These are phyloP conservation scores for Ceratina australensis DNA, from an alignment of 1,140 invertebrate genomes.

Conservation along the genomic window DNA sequence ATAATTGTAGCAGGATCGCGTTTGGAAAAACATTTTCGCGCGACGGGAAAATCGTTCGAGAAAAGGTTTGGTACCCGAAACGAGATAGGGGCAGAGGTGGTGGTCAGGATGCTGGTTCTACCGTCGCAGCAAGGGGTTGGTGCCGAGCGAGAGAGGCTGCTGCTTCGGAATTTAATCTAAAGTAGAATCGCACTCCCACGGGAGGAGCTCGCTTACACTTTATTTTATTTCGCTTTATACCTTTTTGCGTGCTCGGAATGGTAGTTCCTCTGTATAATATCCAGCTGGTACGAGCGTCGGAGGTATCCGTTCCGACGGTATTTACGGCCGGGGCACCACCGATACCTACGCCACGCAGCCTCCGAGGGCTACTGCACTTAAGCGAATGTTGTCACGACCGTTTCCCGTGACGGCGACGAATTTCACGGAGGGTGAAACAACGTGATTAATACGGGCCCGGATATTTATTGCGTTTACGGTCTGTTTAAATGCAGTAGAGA, in stretches of 20 bases:
- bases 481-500: no score
- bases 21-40: slow-evolving; percentile 38
- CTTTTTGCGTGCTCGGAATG: slow-evolving; percentile 57
- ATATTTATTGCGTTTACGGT: no score
- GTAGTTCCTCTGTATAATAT: slow-evolving; percentile 42
- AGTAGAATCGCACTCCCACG: slow-evolving; percentile 67
- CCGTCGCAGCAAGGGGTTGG: background rate
- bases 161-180: slow-evolving; percentile 72
- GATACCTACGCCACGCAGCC: background rate
- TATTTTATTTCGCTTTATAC: slow-evolving; percentile 65
- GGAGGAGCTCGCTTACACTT: slow-evolving; percentile 63
- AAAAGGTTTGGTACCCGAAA: slow-evolving; percentile 57
- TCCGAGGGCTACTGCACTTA: slow-evolving; percentile 9
- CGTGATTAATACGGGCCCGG: background rate
- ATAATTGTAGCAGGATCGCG: slow-evolving; percentile 55
- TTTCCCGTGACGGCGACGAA: background rate
- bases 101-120: background rate
- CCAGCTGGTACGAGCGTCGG: slow-evolving; percentile 1
- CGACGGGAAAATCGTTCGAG: slow-evolving; percentile 27
- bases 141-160: background rate
- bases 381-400: slow-evolving; percentile 15
- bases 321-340: background rate
- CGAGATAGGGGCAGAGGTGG: slow-evolving; percentile 36
- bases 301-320: background rate
- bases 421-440: background rate